A percentile compares a stretch with the other conserved stretches of the same genome.
Conservation (phyloP, 2,888 invertebrate species). For the Caradrina kadenii region DNA sequence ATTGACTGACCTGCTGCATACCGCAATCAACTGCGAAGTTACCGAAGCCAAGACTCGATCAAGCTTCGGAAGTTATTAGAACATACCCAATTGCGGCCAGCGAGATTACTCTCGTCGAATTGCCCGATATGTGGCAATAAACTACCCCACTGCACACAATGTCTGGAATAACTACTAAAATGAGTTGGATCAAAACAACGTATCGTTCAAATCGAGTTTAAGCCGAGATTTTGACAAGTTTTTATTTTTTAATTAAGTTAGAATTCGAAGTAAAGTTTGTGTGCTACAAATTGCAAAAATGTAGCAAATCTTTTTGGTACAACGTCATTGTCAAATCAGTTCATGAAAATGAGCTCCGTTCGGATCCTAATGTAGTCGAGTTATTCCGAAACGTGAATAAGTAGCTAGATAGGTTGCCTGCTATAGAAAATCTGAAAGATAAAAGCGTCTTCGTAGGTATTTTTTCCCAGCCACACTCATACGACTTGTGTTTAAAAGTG, state of each 20-base stretch:
- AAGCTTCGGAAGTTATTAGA: conserved; percentile 39
- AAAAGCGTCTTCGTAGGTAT: neutral
- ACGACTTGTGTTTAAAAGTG: conserved; percentile 18
- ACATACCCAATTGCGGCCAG: conserved; percentile 29
- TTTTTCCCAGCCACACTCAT: conserved; percentile 7
- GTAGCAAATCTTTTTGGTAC: neutral
- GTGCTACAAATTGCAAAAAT: neutral
- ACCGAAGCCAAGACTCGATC: conserved; percentile 22
- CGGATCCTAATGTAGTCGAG: neutral
- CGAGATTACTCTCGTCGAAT: conserved; percentile 8
- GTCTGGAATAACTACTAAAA: neutral
- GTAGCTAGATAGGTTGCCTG: neutral
- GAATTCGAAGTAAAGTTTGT: too few relatives aligned
- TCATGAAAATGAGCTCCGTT: neutral
- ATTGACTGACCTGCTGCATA: conserved; percentile 32
- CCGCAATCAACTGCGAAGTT: conserved; percentile 34
- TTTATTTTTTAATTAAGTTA: neutral
- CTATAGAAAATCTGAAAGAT: neutral
- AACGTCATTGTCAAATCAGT: neutral
- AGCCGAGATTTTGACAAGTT: neutral
- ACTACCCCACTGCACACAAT: neutral
- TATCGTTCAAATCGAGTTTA: too few relatives aligned
- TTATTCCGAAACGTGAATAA: neutral
- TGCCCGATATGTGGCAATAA: conserved; percentile 14
- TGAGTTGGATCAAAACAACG: neutral